phyloP scores from a whole-genome alignment of 1,140 invertebrate genomes.

The Temnothorax curvispinosus region DNA sequence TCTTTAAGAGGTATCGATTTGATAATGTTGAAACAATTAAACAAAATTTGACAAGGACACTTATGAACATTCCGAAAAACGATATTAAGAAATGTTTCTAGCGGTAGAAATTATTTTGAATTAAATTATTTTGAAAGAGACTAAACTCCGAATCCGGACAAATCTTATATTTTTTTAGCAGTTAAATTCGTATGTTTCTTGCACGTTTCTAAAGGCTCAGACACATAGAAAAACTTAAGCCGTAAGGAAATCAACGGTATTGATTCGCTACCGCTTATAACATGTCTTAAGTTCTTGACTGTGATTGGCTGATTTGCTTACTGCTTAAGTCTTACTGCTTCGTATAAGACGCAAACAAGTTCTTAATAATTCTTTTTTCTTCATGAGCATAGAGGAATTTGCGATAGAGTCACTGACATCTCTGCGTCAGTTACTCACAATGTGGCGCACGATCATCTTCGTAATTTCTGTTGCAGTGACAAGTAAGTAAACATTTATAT shows the following conservation, averaged over 20 bases:
- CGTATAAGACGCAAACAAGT: neutral
- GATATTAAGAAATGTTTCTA: neutral
- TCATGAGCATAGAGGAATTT: too few species aligned
- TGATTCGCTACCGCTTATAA: too few species aligned
- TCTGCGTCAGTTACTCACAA: neutral
- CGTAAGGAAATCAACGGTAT: too few species aligned
- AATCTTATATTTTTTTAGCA: neutral
- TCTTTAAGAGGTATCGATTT: neutral
- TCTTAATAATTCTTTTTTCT: neutral
- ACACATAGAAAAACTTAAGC: too few species aligned
- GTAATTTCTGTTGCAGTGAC: neutral
- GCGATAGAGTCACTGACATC: too few species aligned
- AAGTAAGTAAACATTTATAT: neutral
- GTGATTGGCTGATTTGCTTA: too few species aligned
- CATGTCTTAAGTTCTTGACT: too few species aligned
- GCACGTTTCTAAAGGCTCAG: neutral
- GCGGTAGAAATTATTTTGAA: neutral
- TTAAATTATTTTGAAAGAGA: conserved; percentile 1
- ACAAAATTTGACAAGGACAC: neutral
- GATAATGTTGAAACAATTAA: neutral
- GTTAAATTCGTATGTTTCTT: neutral
- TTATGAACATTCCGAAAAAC: neutral
- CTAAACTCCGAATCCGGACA: neutral
- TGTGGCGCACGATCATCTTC: neutral
- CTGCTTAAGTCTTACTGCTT: neutral